These are phyloP conservation scores for Cladopsammia gracilis DNA, from an alignment of 64 coral and sea anemone genomes.

Conservation along the genomic window DNA sequence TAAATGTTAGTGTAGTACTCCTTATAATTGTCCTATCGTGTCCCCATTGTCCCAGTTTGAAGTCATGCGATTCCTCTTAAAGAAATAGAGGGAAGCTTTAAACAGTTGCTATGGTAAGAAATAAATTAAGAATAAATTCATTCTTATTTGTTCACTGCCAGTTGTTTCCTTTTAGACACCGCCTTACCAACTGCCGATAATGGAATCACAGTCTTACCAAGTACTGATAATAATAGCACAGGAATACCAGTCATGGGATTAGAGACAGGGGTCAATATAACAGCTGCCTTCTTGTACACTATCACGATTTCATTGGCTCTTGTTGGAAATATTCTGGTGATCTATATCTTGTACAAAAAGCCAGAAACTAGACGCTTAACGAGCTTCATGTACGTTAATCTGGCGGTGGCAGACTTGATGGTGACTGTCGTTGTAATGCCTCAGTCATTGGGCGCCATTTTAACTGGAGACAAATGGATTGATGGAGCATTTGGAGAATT, in stretches of 20 bases:
- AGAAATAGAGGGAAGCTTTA: too few species aligned
- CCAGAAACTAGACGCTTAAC: conserved; percentile 1
- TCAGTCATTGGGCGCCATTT: neutral
- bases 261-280: neutral
- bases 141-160: too few species aligned
- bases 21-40: too few species aligned
- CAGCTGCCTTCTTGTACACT: neutral
- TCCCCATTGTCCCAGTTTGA: too few species aligned
- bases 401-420: conserved; percentile 44
- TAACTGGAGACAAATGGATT: neutral
- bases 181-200: too few species aligned
- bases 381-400: conserved; percentile 44
- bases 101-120: too few species aligned
- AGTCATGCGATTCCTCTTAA: too few species aligned
- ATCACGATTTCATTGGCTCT: neutral
- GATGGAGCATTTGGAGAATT: neutral
- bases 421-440: conserved; percentile 13
- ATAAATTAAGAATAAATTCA: too few species aligned
- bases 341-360: conserved; percentile 16
- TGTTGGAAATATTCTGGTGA: conserved; percentile 27
- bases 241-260: neutral
- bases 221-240: neutral
- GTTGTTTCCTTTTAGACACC: too few species aligned
- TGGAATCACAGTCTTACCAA: neutral
- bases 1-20: too few species aligned